phyloP scores from a whole-genome alignment of 2,113 vertebrate species.

The Tichodroma muraria region DNA sequence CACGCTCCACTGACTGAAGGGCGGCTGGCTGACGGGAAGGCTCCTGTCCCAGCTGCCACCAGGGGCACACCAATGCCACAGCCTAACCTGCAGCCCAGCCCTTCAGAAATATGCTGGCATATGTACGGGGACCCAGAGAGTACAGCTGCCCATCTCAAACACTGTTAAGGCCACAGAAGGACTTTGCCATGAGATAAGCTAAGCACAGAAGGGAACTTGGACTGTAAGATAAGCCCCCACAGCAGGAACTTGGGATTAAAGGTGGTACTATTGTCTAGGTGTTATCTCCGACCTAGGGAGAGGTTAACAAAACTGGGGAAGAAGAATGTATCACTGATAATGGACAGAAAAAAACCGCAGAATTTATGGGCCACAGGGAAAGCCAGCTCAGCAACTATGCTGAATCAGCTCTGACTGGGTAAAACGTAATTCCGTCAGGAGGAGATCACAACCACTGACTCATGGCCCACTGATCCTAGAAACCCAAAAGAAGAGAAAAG shows the following conservation, averaged over 20 bases:
- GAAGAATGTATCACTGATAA: not conserved
- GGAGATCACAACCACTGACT: not conserved
- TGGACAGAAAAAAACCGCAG: not conserved
- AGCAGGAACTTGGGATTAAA: not conserved
- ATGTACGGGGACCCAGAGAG: not conserved
- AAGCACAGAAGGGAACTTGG: not conserved
- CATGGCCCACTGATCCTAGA: not conserved
- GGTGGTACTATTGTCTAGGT: not conserved
- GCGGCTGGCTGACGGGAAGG: not conserved
- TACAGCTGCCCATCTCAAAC: not conserved
- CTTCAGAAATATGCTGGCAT: not conserved
- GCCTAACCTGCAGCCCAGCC: not conserved
- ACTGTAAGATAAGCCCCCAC: not conserved
- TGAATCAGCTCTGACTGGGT: not conserved
- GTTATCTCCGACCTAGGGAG: not conserved
- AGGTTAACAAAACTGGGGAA: not conserved
- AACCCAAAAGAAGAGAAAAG: not conserved
- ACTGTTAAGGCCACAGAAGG: not conserved
- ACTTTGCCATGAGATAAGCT: not conserved
- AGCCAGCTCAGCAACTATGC: not conserved
- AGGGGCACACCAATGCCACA: not conserved
- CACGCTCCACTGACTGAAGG: accelerated
- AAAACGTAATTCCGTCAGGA: not conserved
- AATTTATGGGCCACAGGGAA: not conserved
- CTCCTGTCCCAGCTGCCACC: not conserved